phyloP scores from a whole-genome alignment of 2,888 invertebrate species.

The Zaprionus lineosus region DNA sequence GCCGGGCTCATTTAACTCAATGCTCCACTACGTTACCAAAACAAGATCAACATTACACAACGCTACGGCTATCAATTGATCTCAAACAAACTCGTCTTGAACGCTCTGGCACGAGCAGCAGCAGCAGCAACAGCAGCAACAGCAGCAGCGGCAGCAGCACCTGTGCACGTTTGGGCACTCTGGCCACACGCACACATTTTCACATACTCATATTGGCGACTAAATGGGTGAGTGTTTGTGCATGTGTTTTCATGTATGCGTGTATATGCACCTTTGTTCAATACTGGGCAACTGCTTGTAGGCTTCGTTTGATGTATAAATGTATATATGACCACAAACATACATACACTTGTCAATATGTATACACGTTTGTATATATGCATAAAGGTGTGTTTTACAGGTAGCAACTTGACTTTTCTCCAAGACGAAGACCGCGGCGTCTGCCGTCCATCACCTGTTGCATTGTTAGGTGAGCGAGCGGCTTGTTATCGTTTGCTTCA shows the following conservation, averaged over 20 bases:
- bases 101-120: constrained; percentile 47
- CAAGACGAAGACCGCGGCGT: constrained; percentile 53
- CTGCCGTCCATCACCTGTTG: constrained; percentile 68
- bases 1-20: constrained; percentile 72
- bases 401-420: constrained; percentile 70
- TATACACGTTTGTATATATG: constrained; percentile 6
- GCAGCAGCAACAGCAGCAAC: constrained; percentile 49
- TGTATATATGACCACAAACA: background rate
- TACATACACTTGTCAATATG: background rate
- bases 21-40: constrained; percentile 74
- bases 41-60: constrained; percentile 77
- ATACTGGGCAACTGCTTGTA: constrained; percentile 31
- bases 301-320: constrained; percentile 48
- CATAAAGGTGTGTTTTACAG: constrained; percentile 36
- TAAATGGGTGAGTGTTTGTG: background rate
- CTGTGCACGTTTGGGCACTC: constrained; percentile 46
- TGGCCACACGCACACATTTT: constrained; percentile 1
- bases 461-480: constrained; percentile 45
- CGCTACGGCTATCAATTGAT: constrained; percentile 70
- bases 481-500: constrained; percentile 48
- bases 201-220: background rate
- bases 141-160: constrained; percentile 49
- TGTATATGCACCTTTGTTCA: background rate
- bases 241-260: background rate
- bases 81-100: constrained; percentile 65